Conservation (phyloP, 1,140 invertebrate species). For the Drosophila littoralis region DNA sequence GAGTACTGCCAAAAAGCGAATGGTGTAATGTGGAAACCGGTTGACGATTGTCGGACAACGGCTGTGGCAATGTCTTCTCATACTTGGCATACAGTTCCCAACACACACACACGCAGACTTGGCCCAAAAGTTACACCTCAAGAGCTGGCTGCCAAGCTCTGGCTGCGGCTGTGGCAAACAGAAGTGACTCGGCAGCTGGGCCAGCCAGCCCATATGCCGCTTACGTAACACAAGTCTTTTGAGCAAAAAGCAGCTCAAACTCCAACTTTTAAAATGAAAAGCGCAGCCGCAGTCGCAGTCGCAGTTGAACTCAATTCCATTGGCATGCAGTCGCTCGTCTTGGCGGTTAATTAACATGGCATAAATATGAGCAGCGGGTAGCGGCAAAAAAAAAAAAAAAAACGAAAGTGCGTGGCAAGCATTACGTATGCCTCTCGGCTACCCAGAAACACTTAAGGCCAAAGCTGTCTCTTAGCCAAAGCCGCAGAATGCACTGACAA, state of each 20-base stretch:
- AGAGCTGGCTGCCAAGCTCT: constrained; percentile 15
- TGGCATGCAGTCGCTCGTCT: constrained; percentile 33
- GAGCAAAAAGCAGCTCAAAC: constrained; percentile 20
- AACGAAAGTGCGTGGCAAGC: constrained; percentile 28
- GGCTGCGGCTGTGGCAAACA: constrained; percentile 47
- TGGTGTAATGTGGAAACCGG: constrained; percentile 70
- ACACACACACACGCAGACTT: constrained; percentile 10
- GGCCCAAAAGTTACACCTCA: constrained; percentile 68
- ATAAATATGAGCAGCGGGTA: constrained; percentile 28
- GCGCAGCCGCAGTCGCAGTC: constrained; percentile 23
- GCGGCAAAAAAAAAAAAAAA: constrained; percentile 3
- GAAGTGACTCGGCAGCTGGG: constrained; percentile 64
- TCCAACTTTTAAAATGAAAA: constrained; percentile 39
- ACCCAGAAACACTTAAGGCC: background rate
- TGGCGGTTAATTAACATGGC: constrained; percentile 44
- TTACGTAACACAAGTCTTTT: constrained; percentile 59
- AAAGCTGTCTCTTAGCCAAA: background rate
- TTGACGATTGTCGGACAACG: constrained; percentile 45
- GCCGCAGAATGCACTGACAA: constrained; percentile 27
- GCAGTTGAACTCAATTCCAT: constrained; percentile 36
- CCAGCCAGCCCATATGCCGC: constrained; percentile 43
- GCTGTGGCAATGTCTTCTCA: constrained; percentile 40
- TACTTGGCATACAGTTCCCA: constrained; percentile 54
- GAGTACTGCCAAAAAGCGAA: constrained; percentile 61
- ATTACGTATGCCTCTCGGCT: constrained; percentile 18